phyloP scores from a whole-genome alignment of 2,797 vertebrate species.

The Amniataba percoides region DNA sequence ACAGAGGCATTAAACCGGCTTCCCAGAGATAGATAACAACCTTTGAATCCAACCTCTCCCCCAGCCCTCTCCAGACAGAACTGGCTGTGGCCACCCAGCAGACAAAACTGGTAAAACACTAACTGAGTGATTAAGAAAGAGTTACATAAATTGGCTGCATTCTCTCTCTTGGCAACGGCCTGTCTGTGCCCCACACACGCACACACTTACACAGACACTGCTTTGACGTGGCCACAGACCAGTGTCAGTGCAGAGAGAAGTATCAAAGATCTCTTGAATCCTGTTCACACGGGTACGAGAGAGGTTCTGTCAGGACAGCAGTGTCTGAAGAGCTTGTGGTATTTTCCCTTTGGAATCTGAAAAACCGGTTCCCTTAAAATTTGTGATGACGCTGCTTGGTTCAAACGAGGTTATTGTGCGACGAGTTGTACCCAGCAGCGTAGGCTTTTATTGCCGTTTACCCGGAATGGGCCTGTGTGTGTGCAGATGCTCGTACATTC shows the following conservation, averaged over 20 bases:
- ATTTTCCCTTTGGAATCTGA: constrained; percentile 12
- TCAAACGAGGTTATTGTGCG: constrained; percentile 23
- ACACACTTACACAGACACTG: constrained; percentile 6
- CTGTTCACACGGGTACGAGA: neutral
- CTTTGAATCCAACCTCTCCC: constrained; percentile 28
- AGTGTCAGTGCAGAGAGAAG: neutral
- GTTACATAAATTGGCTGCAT: constrained; percentile 72
- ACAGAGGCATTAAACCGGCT: constrained; percentile 18
- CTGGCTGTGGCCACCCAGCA: constrained; percentile 50
- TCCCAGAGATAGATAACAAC: constrained; percentile 57
- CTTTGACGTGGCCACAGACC: constrained; percentile 28
- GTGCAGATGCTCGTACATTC: constrained; percentile 2
- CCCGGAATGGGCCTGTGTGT: constrained; percentile 9
- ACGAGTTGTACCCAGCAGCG: constrained; percentile 4
- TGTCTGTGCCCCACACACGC: constrained; percentile 33
- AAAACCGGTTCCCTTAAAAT: neutral
- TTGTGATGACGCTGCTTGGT: constrained; percentile 1
- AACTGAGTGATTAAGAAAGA: constrained; percentile 53
- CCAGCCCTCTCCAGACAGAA: constrained; percentile 60
- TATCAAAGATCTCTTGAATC: constrained; percentile 9
- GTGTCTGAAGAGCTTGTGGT: constrained; percentile 10
- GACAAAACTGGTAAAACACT: constrained; percentile 48
- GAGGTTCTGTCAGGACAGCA: constrained; percentile 18
- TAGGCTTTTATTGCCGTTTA: constrained; percentile 5
- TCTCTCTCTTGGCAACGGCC: constrained; percentile 55